Base-by-base conservation (phyloP, 2,797 vertebrate genomes). In the Lithobates sylvaticus region DNA sequence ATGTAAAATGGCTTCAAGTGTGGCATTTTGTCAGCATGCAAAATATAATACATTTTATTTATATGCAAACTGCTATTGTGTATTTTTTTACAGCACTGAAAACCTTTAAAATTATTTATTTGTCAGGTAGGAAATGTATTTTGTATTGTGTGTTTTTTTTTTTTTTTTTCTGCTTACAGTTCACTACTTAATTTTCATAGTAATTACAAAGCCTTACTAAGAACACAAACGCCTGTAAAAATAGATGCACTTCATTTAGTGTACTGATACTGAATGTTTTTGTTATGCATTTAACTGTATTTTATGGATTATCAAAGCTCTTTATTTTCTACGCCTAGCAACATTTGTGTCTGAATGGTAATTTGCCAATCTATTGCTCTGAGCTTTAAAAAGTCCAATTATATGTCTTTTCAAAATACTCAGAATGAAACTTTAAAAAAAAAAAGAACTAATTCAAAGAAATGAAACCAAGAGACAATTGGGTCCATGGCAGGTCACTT, bases 151-250 rank as follows among this genome's bases (percentile, higher is more conserved):
- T n/a, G 87, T 79, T 50, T 85, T 39, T 39, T 5, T 84, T n/a
- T 32, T n/a, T n/a, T n/a, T n/a, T 32, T n/a, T 27, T 67, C 86
- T 90, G 92, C 92, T 91, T 91, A 81, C 91, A 91, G 79, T 79
- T 47, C 72, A 90, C 75, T 67, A 88, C 83, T 91, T 93, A 81
- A 93, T 93, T 92, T 93, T 87, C 91, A 93, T 93, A 92, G 86
- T 91, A 94, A 94, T 93, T 90, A 89, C 84, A 91, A 92, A 93
- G 84, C 90, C 93, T 93, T 93, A 93, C 90, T 92, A 93, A 93
- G 90, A 93, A 32, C 83, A 89, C 91, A 91, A 92, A 91, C 91
- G 89, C 84, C 86, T 89, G 82, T 90, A 91, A 92, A 90, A 91
- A 93, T 83, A 91, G 27, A 89, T 90, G 89, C 78, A 91, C 86